phyloP scores from a whole-genome alignment of 30 jellyfish, hydroid and myxozoan genomes.

The Aurelia aurita complex sp. Pacific region DNA sequence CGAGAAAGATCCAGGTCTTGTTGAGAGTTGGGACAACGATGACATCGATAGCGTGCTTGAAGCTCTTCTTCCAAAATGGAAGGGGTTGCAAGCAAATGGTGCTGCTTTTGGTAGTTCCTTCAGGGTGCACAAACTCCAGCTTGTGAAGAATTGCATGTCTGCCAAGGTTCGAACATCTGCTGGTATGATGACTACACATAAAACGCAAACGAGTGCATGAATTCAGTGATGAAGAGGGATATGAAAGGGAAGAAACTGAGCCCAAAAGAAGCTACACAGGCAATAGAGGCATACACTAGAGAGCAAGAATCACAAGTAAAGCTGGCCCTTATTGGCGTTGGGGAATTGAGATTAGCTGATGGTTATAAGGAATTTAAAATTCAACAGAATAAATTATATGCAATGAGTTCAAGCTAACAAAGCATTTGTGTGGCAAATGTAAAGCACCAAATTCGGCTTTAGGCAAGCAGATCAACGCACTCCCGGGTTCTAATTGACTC shows the following conservation, averaged over 20 bases:
- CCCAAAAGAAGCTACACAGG: slow-evolving; percentile 8
- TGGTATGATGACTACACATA: slow-evolving; percentile 18
- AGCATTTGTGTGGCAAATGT: neutral
- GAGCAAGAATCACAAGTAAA: neutral
- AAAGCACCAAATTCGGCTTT: no score
- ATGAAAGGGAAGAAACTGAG: slow-evolving; percentile 13
- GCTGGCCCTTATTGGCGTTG: slow-evolving; percentile 12
- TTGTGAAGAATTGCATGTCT: slow-evolving; percentile 1
- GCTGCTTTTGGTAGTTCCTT: neutral
- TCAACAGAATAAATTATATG: neutral
- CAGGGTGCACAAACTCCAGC: slow-evolving; percentile 1
- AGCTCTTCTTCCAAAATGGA: slow-evolving; percentile 1
- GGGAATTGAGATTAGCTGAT: slow-evolving; percentile 4
- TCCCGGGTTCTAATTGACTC: no score
- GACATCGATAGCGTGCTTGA: neutral
- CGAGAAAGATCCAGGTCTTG: neutral
- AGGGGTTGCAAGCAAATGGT: neutral
- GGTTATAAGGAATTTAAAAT: neutral
- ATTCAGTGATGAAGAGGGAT: slow-evolving; percentile 1
- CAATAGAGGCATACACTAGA: neutral
- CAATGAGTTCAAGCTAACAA: neutral
- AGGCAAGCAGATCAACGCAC: no score
- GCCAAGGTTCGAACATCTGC: slow-evolving; percentile 2
- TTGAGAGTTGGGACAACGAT: neutral
- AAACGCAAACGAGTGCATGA: slow-evolving; percentile 22